Evolutionary conservation across 2,113 vertebrate species (phyloP), one percentile per base, ranked within the genome.

Genomic region (Erinaceus europaeus): DNA sequence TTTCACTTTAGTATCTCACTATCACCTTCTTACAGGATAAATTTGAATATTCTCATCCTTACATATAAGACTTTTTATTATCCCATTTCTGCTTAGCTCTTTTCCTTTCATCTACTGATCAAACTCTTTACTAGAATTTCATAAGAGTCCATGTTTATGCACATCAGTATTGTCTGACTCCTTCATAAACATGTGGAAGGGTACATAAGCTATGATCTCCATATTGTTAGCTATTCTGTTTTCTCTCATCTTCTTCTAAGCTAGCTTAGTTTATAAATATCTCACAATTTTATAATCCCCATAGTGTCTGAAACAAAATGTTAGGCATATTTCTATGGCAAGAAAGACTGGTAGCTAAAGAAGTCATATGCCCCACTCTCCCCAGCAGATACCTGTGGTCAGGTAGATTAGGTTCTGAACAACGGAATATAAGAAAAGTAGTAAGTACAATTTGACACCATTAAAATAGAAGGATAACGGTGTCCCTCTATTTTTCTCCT

Each of bases 1-100:
- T 59, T 87, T 92, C 32, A 87, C 57, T 88, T 90, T 84, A 12
- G 17, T 84, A 59, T 84, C 29, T 90, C 78, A 27, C 38, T 65
- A 18, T 80, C 29, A 12, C n/a, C 52, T 81, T 84, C n/a, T 68
- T n/a, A 77, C 40, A 74, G 74, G 46, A 42, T 74, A 71, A 68
- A 65, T 84, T 38, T 50, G 18, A 75, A 77, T 87, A 27, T 87
- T 77, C 67, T 89, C 84, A 69, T 74, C 25, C 17, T 91, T 68
- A 85, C 17, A 64, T 44, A 27, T 7, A 34, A 71, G 6, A 21
- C n/a, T 84, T 75, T 53, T 74, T 73, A 40, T 40, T 76, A 59
- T 62, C 59, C 73, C 42, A 67, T 72, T 69, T 5, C 46, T 89
- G 50, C 52, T 69, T 81, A 77, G 27, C 38, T 86, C 40, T 77